Evolutionary conservation across 2,797 vertebrate species (phyloP), one percentile per base, ranked within the genome.

Genomic region (Spizella passerina): DNA sequence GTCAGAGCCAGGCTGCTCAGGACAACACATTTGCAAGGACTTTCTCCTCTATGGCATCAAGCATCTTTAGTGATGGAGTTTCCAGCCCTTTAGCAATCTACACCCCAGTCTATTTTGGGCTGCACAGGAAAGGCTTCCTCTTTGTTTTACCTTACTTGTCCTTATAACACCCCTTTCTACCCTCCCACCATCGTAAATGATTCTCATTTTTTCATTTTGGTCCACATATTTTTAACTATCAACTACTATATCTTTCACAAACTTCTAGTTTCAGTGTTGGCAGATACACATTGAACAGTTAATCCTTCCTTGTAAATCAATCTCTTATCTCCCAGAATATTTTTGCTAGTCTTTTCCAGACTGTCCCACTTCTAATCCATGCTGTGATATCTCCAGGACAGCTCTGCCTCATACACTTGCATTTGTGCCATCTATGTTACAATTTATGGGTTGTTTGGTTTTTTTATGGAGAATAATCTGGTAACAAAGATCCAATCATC

Each of bases 271-370:
- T 72, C 61, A 61, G 38, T 49, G 53, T 60, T 92, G 86, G 78
- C 83, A 93, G 88, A 89, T 39, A 59, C 30, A 41, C 24, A 83
- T 16, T 46, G 76, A 88, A 92, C 55, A 75, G 65, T 66, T 91
- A 93, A 78, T 89, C 65, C 75, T 88, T 91, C 23, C 44, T 55
- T 81, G 47, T 78, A 94, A 89, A 87, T 91, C 76, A 92, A 72
- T 79, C 52, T 55, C 15, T 94, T 65, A 79, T 57, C 84, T 83
- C 55, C 21, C 38, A 89, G 79, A 85, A 52, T 76, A 89, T 49
- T 93, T 91, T 64, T 81, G 59, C 79, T 38, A 78, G 29, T 43
- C 59, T 92, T 72, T 71, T 93, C 79, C 23, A 39, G 50, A 59
- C 47, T 36, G 56, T 26, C 23, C 44, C 69, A 56, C 17, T 87